Evolutionary conservation across 37 sponge, comb jelly and placozoan species (phyloP), one percentile per base, ranked within the genome.

Genomic region (Cladorhizidae sp.): DNA sequence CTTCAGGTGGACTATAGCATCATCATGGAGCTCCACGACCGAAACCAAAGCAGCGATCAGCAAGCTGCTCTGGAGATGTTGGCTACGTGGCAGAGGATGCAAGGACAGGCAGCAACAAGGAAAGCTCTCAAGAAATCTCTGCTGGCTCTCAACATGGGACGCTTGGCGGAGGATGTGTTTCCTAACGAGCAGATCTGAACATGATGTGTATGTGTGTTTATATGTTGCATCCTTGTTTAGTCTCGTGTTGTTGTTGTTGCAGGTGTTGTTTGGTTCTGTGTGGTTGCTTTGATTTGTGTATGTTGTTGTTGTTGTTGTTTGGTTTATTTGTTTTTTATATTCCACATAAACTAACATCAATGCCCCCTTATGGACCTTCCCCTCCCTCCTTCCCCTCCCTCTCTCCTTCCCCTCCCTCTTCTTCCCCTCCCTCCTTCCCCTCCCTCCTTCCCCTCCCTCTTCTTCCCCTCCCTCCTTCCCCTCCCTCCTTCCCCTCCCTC

Each of bases 1-100:
- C 41, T 88, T 31, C 78, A 77, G 11, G 32, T 88, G 18, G 29
- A 29, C 21, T 77, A 70, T 40, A 28, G 62, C 18, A 29, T 9
- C 9, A 45, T 88, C 45, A 52, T 81, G 41, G 20, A 61, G 15
- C 35, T 80, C 2, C 56, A 70, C 41, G 12, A 25, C 26, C 42
- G 17, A 21, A 58, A 87, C 68, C 57, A 58, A 9, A 25, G 22
- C 32, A 75, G 80, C 25, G 11, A 25, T 0, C 28, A n/a, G 11
- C 36, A 2, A 37, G 81, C 87, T 40, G 61, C 80, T 1, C 72
- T 80, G 67, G 76, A 73, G 62, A 87, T 87, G 87, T 67, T 87
- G 1, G 15, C 15, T 0, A 28, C 65, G 18, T 87, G 87, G 87
- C 75, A 64, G 70, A 29, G 20, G 36, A 55, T 14, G 23, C 74